Evolutionary conservation across 2,888 invertebrate species (phyloP).

Genomic region (Lepidochrysops patricia): DNA sequence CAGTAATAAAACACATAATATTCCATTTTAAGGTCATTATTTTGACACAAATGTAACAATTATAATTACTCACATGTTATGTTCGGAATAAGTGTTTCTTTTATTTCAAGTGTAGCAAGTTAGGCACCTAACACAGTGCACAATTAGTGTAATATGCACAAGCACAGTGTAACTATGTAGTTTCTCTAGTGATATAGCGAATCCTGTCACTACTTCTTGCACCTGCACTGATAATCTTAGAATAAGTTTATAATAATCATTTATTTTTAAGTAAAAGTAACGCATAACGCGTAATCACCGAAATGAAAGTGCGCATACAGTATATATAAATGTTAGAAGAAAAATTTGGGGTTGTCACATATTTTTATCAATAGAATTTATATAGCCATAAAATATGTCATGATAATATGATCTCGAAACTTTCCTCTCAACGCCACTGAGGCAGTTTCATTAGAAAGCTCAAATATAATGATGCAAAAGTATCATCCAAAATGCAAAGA

Average conservation of each 20-base stretch:
- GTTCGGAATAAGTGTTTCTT: background rate
- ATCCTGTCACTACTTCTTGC: conserved; percentile 4
- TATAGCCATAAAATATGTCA: no score
- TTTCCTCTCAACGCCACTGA: no score
- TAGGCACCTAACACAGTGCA: conserved; percentile 38
- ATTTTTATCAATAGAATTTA: no score
- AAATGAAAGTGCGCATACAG: no score
- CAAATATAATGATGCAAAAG: no score
- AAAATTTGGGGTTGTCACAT: no score
- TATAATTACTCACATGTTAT: background rate
- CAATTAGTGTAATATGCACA: conserved; percentile 35
- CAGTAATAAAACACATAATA: background rate
- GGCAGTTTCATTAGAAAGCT: no score
- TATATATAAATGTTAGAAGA: no score
- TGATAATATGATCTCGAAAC: no score
- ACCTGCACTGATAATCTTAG: conserved; percentile 11
- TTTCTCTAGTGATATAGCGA: conserved; percentile 10
- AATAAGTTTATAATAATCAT: conserved; percentile 11
- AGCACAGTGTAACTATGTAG: conserved; percentile 24
- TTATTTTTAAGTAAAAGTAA: no score
- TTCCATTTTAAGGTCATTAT: background rate
- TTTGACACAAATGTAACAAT: background rate
- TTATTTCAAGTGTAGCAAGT: conserved; percentile 11
- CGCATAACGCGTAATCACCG: no score
- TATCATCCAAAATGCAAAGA: background rate